Base-by-base conservation (phyloP, 1,140 invertebrate species). In the Drosophila quadrilineata region DNA sequence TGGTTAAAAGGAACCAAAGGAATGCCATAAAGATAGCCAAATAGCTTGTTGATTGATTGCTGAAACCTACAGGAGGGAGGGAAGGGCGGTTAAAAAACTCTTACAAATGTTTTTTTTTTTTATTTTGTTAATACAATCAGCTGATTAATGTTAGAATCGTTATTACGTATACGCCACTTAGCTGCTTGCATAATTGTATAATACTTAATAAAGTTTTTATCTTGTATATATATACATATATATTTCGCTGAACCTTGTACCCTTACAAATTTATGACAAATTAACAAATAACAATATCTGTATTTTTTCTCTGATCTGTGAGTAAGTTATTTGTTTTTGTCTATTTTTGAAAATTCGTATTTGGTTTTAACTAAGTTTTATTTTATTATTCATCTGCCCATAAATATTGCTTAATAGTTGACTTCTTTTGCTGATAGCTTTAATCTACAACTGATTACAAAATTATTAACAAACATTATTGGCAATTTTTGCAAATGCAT, bases 21-120 rank as follows among this genome's bases (percentile, higher is more conserved):
- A 62, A 73, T 57, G 28, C 38, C 28, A 82, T 82, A 82, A 76
- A 82, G 77, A 84, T 82, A 76, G 58, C 19, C 50, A 53, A 82
- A 82, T 76, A 31, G 52, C 56, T 21, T 38, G 56, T 50, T 84
- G 72, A 82, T 84, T 84, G 75, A 84, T 82, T 59, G 68, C 69
- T 45, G 50, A 65, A n/a, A n/a, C n/a, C n/a, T n/a, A n/a, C n/a
- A n/a, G n/a, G n/a, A n/a, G n/a, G n/a, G n/a, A n/a, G n/a, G n/a
- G n/a, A n/a, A n/a, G n/a, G n/a, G n/a, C n/a, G 33, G 12, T 17
- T n/a, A 35, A 35, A 16, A 35, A 14, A 6, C 33, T 14, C 33
- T 35, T 14, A 35, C 33, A 4, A 6, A 14, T 5, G 33, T 16
- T 14, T 22, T 5, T 43, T 22, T 3, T 24, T 22, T 24, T 22